A percentile compares a stretch with the other conserved stretches of the same genome.
These are phyloP conservation scores for Siderastrea radians DNA, from an alignment of 92 coral and sea anemone genomes.

Conservation along the genomic window DNA sequence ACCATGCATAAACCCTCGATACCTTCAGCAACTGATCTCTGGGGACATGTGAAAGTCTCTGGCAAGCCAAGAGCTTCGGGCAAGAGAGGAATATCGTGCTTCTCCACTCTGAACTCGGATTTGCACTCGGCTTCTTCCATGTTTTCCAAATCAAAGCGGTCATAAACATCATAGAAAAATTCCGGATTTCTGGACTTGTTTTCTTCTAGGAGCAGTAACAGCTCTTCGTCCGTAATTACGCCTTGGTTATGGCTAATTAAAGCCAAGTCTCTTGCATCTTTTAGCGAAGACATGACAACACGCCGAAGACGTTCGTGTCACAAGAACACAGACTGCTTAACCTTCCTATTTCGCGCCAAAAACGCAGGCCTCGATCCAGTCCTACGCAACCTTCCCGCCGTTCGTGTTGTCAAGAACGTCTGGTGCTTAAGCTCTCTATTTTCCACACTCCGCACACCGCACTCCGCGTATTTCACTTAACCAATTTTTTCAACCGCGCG, in stretches of 20 bases:
- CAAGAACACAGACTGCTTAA: conserved; percentile 19
- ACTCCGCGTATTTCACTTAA: too few relatives aligned
- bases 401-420: neutral
- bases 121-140: conserved; percentile 68
- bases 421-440: too few relatives aligned
- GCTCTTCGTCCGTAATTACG: neutral
- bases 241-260: conserved; percentile 22
- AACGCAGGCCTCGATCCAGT: conserved; percentile 40
- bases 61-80: conserved; percentile 71
- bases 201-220: conserved; percentile 3
- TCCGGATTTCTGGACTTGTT: neutral
- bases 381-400: conserved; percentile 33
- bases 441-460: too few relatives aligned
- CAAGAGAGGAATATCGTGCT: conserved; percentile 41
- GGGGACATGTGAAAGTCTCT: conserved; percentile 43
- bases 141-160: too few relatives aligned
- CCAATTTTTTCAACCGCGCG: too few relatives aligned
- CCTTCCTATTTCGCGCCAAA: conserved; percentile 48
- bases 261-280: conserved; percentile 35
- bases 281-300: conserved; percentile 24
- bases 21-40: conserved; percentile 49
- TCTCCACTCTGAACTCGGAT: conserved; percentile 56
- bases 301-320: conserved; percentile 5
- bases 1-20: conserved; percentile 59
- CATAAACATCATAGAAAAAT: too few relatives aligned